Base-by-base conservation (phyloP, 23 tunicate genomes). In the Aplidium turbinatum region DNA sequence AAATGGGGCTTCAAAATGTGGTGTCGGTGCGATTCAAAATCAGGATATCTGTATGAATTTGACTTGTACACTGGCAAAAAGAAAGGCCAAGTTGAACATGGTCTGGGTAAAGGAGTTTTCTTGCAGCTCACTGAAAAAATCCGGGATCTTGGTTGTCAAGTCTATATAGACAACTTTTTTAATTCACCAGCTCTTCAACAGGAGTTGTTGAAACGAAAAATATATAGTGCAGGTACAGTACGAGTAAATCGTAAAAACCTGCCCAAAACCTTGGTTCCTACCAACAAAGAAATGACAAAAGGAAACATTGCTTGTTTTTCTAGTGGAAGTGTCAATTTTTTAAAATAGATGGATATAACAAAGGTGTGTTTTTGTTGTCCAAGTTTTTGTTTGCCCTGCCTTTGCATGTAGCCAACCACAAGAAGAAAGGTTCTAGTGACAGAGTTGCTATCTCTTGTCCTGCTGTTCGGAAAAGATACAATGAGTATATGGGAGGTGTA, bases 1-100 rank as follows among this genome's bases (percentile, higher is more conserved):
- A n/a, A 60, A n/a, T 60, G 67, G 67, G 67, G 67, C 7, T 60
- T 27, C 35, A 60, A 60, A 29, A 60, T 60, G 67, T 60, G 67
- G 67, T 60, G 67, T n/a, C 30, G 35, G n/a, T 60, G 67, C n/a
- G 35, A 60, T 23, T 60, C 67, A 6, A 60, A 23, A 60, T 29
- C 67, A 25, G 67, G 67, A 11, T 60, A 60, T 31, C 38, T 60
- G 3, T 60, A 29, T 60, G 6, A 60, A 31, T 60, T 60, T n/a
- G 67, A 60, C 38, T 6, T 60, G 3, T 60, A 60, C n/a, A 16
- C 38, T 4, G 67, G 67, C 30, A 60, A 60, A 23, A 60, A 60
- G 31, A 60, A 6, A 28, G n/a, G n/a, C n/a, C 60, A 60, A 60
- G 67, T 60, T 4, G 35, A 31, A 23, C 9, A 25, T 5, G 67